These are phyloP conservation scores for Ailuropoda melanoleuca DNA, from an alignment of 2,113 vertebrate species.

Conservation along the genomic window DNA sequence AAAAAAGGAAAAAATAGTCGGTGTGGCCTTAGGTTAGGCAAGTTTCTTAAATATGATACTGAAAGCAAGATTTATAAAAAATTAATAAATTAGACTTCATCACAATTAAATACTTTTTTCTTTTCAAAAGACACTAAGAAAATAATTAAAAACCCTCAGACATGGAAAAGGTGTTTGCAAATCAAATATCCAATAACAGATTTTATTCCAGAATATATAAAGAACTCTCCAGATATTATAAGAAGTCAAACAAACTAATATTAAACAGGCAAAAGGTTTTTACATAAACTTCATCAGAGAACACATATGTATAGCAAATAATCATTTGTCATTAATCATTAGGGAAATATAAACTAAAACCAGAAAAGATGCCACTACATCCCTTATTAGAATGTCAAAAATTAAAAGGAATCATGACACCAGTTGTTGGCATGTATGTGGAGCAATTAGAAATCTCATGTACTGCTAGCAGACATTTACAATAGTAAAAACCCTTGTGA, in stretches of 20 bases:
- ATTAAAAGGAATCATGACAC: background rate
- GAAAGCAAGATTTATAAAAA: background rate
- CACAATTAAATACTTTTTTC: background rate
- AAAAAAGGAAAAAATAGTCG: background rate
- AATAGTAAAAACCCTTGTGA: background rate
- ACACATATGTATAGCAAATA: background rate
- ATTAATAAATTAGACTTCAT: background rate
- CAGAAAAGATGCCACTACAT: fast-evolving
- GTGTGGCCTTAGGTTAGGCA: background rate
- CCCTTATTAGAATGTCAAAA: background rate
- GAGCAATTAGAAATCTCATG: background rate
- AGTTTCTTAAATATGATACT: background rate
- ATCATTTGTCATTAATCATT: background rate
- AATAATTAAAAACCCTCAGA: background rate
- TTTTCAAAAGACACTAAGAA: background rate
- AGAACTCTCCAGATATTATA: background rate
- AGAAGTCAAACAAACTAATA: background rate
- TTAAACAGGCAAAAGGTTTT: background rate
- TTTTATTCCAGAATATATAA: background rate
- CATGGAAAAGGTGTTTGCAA: background rate
- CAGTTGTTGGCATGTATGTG: background rate
- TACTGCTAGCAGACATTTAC: background rate
- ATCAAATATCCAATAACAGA: background rate
- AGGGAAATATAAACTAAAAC: background rate
- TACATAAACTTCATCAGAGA: background rate